Percentiles rank a stretch among this genome's conserved stretches.
These are phyloP conservation scores for Drosophila atroscutellata DNA, from an alignment of 2,888 invertebrate species.

Conservation along the genomic window DNA sequence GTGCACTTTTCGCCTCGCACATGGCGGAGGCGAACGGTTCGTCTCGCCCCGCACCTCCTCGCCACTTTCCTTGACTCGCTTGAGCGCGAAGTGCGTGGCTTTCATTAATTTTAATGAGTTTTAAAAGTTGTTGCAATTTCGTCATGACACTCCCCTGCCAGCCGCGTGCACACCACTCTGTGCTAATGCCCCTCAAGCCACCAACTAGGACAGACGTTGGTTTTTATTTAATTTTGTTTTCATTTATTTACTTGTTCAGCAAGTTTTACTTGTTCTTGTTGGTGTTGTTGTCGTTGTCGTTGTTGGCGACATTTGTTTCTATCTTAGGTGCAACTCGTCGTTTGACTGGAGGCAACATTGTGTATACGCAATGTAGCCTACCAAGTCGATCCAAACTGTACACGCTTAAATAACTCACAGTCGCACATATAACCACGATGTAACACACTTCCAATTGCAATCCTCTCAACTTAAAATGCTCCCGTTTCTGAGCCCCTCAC, in stretches of 20 bases:
- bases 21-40: neutral
- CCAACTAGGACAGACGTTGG: slow-evolving; percentile 14
- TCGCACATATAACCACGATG: slow-evolving; percentile 24
- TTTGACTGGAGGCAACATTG: slow-evolving; percentile 43
- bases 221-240: slow-evolving; percentile 61
- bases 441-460: slow-evolving; percentile 42
- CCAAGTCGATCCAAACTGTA: slow-evolving; percentile 8
- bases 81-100: slow-evolving; percentile 74
- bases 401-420: slow-evolving; percentile 63
- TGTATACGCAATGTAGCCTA: slow-evolving; percentile 54
- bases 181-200: slow-evolving; percentile 25
- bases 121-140: slow-evolving; percentile 76
- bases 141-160: slow-evolving; percentile 3
- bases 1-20: slow-evolving; percentile 5
- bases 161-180: neutral
- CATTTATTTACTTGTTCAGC: slow-evolving; percentile 59
- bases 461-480: slow-evolving; percentile 16
- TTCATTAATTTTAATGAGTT: slow-evolving; percentile 80
- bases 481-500: neutral
- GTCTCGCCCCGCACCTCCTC: neutral
- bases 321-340: slow-evolving; percentile 50
- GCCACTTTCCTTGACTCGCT: slow-evolving; percentile 9
- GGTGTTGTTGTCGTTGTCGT: slow-evolving; percentile 29
- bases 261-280: slow-evolving; percentile 33
- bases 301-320: slow-evolving; percentile 63